Conservation (phyloP, 1,140 invertebrate species). For the Conus betulinus region DNA sequence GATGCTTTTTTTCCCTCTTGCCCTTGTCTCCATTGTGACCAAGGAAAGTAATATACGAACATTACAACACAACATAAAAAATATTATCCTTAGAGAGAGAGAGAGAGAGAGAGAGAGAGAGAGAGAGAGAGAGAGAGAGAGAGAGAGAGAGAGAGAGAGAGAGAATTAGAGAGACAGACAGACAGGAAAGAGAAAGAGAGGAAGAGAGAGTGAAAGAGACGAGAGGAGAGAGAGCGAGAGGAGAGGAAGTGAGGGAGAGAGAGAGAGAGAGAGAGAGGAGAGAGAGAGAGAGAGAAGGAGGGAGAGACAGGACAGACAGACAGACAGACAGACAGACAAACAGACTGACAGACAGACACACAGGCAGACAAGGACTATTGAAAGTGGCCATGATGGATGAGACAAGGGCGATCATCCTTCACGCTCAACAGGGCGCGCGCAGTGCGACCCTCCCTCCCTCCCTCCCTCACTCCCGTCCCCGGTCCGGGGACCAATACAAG, state of each 20-base stretch:
- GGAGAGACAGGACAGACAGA: background rate
- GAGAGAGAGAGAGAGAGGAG: conserved; percentile 6
- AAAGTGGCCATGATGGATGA: conserved; percentile 8
- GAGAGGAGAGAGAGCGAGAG: background rate
- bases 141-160: background rate
- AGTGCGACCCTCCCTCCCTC: background rate
- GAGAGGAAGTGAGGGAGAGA: background rate
- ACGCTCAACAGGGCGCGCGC: background rate
- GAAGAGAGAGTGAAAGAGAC: conserved; percentile 1
- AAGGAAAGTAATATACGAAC: too few species aligned
- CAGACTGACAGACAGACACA: background rate
- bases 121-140: conserved; percentile 6
- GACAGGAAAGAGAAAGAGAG: background rate
- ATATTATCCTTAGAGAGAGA: background rate
- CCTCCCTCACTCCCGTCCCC: background rate
- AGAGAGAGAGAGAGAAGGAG: background rate
- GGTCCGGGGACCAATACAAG: background rate
- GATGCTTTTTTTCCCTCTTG: too few species aligned
- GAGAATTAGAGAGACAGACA: background rate
- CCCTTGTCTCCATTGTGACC: too few species aligned
- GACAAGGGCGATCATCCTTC: conserved; percentile 5
- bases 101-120: conserved; percentile 16
- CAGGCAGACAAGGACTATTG: background rate
- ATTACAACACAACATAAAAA: too few species aligned
- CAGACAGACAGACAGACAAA: background rate